Evolutionary conservation across 2,888 invertebrate genomes (phyloP), one percentile per base, ranked within the genome.

Genomic region (Amitus sp.): DNA sequence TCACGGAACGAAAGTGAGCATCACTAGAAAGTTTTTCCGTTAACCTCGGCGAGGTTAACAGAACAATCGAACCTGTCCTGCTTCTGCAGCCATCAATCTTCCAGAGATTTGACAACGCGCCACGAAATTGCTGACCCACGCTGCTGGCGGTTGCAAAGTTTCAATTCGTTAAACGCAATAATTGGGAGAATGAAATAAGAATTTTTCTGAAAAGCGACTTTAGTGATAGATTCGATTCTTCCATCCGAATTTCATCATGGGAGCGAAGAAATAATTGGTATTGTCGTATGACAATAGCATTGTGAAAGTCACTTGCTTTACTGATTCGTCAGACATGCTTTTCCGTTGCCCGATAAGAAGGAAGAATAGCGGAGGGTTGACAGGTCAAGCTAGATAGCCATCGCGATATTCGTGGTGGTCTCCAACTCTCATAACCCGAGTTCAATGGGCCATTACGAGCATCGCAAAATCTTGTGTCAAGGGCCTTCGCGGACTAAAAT

Each of bases 381-480:
- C 52, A 43, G 59, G 56, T 59, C 64, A 56, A 56, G 48, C 42
- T 42, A 28, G 59, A 59, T 59, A 52, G 55, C 51, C 50, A 52
- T 62, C 56, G 46, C 33, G 47, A 48, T 58, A 54, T 58, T 47
- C 57, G 54, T 50, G 62, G 57, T 54, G 62, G 62, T 53, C 56
- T 57, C 57, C 7, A 3, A 5, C 37, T 37, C 53, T 57, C 57
- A 57, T 62, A 62, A 49, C 63, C 50, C 58, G 59, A 51, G 71
- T 73, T 74, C 72, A 70, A 72, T 68, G 69, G 69, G 63, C 65
- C 58, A 69, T 72, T 68, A 69, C 67, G 59, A 60, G 66, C 65
- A 62, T 66, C 66, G 66, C 67, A 68, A 71, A 71, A 67, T 58
- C 40, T 43, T 61, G 63, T 55, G 60, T 56, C 47, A 52, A 50